Base-by-base conservation (phyloP, 2,797 vertebrate species). In the Momotus momota region DNA sequence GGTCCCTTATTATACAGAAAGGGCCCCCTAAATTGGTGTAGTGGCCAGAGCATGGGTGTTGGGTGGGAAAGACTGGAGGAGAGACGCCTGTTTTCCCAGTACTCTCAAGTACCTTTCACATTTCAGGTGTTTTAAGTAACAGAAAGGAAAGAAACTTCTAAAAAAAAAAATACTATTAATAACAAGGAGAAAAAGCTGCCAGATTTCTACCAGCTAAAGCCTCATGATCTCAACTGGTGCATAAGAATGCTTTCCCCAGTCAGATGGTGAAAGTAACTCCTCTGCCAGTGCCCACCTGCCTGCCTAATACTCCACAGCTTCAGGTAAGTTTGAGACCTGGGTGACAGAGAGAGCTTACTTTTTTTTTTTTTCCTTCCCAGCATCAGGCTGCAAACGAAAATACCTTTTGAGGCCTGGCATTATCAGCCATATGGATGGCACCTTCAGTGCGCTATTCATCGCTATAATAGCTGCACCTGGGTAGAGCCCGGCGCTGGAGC, bases 401-500 rank as follows among this genome's bases (percentile, higher is more conserved):
- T 95, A 97, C 97, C 97, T 97, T 97, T 97, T 93, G 96, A 96
- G 88, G 77, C 93, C 90, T 80, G 1, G n/a, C 92, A 65, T 96
- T 94, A 96, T 92, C 97, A 96, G 88, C 88, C 94, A 15, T 92
- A 89, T 73, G 97, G 97, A 98, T 96, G 97, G 97, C 97, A 97
- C 98, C 98, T 98, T 98, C 98, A 98, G 97, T 40, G 64, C 26
- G 95, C 98, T 98, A 97, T 98, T 98, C 98, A 97, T 98, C 98
- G 97, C 98, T 97, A 95, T 98, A 98, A 98, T 98, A 98, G 98
- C 98, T 96, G 98, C 98, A 99, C 99, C 99, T 98, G 97, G 98
- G 98, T 97, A 96, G 92, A 93, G 96, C 96, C 94, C 31, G 51
- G 62, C 38, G 84, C 93, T 95, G 97, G 96, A 93, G 86, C 96